Evolutionary conservation across 2,888 invertebrate species (phyloP).

Genomic region (Carcina quercana): DNA sequence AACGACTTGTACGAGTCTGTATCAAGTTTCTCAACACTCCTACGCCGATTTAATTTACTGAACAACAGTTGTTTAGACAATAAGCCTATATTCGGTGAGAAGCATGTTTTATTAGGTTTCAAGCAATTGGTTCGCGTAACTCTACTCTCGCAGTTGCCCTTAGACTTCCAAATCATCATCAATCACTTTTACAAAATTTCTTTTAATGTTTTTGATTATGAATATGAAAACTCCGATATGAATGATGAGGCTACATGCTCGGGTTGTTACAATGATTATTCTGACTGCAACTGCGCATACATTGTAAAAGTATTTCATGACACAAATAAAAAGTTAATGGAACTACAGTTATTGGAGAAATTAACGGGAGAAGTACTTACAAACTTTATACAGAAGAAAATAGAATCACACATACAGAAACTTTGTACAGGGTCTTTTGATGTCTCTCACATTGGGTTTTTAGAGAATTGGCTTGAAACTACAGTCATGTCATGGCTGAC

Average conservation of each 20-base stretch:
- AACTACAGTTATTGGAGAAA: conserved; percentile 86
- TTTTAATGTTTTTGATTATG: conserved; percentile 80
- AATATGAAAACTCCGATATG: conserved; percentile 66
- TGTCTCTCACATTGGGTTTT: conserved; percentile 81
- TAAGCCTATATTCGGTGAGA: conserved; percentile 69
- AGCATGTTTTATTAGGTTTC: conserved; percentile 71
- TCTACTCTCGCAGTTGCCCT: conserved; percentile 80
- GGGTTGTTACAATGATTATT: conserved; percentile 80
- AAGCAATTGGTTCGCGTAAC: conserved; percentile 79
- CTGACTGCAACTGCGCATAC: conserved; percentile 75
- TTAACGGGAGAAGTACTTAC: conserved; percentile 90
- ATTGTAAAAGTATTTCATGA: conserved; percentile 83
- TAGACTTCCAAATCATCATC: conserved; percentile 80
- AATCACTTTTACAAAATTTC: conserved; percentile 85
- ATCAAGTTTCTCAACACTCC: conserved; percentile 66
- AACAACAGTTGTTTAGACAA: conserved; percentile 55
- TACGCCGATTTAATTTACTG: conserved; percentile 72
- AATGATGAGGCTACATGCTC: conserved; percentile 78
- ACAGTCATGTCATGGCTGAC: conserved; percentile 91
- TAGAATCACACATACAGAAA: conserved; percentile 88
- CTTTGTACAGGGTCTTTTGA: conserved; percentile 92
- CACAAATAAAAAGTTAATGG: conserved; percentile 84
- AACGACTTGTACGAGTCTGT: conserved; percentile 76
- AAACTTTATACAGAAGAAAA: conserved; percentile 86
- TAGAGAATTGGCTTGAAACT: conserved; percentile 91